Evolutionary conservation across 2,797 vertebrate species (phyloP).

Genomic region (Scarus forsteni): DNA sequence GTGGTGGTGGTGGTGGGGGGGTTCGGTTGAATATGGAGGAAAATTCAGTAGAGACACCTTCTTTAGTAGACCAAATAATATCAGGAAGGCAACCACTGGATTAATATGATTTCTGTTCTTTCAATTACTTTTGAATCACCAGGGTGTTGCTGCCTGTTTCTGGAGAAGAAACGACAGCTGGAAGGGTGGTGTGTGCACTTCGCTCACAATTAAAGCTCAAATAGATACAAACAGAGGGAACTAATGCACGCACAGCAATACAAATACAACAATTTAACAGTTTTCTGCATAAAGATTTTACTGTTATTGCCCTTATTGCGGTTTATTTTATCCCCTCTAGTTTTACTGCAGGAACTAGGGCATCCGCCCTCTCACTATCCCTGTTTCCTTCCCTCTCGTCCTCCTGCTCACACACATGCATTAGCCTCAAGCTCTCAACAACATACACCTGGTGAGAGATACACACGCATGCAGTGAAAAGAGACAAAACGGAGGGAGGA

Average conservation of each 20-base stretch:
- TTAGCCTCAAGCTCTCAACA: slow-evolving; percentile 71
- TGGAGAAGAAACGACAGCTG: slow-evolving; percentile 39
- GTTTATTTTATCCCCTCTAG: slow-evolving; percentile 66
- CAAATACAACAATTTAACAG: slow-evolving; percentile 15
- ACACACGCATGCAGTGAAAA: slow-evolving; percentile 42
- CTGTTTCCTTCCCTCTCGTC: slow-evolving; percentile 8
- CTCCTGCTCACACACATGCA: slow-evolving; percentile 51
- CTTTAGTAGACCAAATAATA: slow-evolving; percentile 51
- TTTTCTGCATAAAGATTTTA: slow-evolving; percentile 56
- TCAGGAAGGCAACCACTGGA: slow-evolving; percentile 55
- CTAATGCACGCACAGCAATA: not conserved
- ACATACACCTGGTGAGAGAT: slow-evolving; percentile 78
- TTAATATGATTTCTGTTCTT: slow-evolving; percentile 54
- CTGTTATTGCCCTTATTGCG: slow-evolving; percentile 68
- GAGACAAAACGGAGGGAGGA: slow-evolving; percentile 26
- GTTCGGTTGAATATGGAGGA: slow-evolving; percentile 43
- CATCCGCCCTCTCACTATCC: slow-evolving; percentile 22
- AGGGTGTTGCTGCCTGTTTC: slow-evolving; percentile 29
- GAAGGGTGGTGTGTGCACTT: slow-evolving; percentile 36
- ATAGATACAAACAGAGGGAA: slow-evolving; percentile 6
- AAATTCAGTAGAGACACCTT: slow-evolving; percentile 50
- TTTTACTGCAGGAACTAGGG: slow-evolving; percentile 72
- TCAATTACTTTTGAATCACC: slow-evolving; percentile 53
- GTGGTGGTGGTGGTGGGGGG: no score
- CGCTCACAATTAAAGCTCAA: slow-evolving; percentile 55